Base-by-base conservation (phyloP, 2,888 invertebrate species). In the Chorisops tibialis region DNA sequence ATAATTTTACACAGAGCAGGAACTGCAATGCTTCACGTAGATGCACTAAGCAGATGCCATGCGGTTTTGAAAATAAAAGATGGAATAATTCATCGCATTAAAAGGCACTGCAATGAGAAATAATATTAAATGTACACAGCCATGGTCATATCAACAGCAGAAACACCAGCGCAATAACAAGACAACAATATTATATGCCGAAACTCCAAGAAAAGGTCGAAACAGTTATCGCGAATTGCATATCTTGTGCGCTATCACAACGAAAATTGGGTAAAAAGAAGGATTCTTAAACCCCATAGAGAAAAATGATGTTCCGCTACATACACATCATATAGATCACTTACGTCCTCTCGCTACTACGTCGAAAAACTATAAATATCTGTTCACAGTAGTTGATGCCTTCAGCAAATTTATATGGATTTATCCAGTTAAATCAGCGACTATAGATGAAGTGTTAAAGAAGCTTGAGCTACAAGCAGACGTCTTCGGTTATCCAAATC, bases 371-470 rank as follows among this genome's bases (percentile, higher is more conserved):
- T 73, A 73, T 37, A 71, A 72, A 48, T 67, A 75, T 47, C 68
- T 75, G 1, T 67, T 75, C 0, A 70, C 71, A 0, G 59, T 74
- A 0, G 59, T 73, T 0, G 73, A 75, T 65, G 71, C 64, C 0
- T 74, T 72, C 47, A 71, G 71, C 0, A 75, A 74, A 47, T 73
- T 73, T 66, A 63, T 64, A 0, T 75, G 74, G 73, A 16, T 75
- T 1, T 74, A 67, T 50, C 73, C 74, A 0, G 67, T 64, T 0
- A 73, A 72, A 54, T 62, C 66, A 1, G 67, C 67, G 0, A 62
- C 68, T 0, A 56, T 67, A 2, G 65, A 63, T 19, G 74, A 77
- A 39, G 70, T 69, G 0, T 3, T 75, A 12, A 22, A 66, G 1
- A 73, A 71, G 56, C 38, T 75, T 5, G 61, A 59, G 5, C 21